Conservation (phyloP, 2,888 invertebrate species). For the Acrobasis consociella region DNA sequence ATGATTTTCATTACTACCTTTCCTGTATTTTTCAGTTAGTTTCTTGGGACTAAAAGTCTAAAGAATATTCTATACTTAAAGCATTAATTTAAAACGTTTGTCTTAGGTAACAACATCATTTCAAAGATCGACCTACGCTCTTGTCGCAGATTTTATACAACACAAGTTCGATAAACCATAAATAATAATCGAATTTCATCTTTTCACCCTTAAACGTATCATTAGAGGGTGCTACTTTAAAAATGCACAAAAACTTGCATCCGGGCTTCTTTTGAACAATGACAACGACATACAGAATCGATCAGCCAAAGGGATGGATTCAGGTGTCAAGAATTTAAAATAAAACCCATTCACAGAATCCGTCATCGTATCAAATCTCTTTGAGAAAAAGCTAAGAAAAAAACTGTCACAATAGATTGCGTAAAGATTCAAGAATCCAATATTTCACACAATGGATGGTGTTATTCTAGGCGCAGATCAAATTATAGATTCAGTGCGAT, state of each 20-base stretch:
- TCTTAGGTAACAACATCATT: too few species aligned
- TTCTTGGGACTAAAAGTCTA: too few species aligned
- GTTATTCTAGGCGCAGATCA: slow-evolving; percentile 70
- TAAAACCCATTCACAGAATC: slow-evolving; percentile 65
- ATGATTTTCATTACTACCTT: too few species aligned
- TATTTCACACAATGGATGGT: slow-evolving; percentile 60
- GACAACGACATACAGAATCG: slow-evolving; percentile 58
- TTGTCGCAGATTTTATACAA: background rate
- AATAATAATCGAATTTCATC: slow-evolving; percentile 18
- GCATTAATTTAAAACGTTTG: too few species aligned
- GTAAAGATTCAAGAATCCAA: slow-evolving; percentile 73
- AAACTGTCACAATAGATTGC: slow-evolving; percentile 61
- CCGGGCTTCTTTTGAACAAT: slow-evolving; percentile 48
- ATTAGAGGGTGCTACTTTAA: slow-evolving; percentile 24
- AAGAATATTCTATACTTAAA: too few species aligned
- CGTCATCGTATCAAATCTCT: slow-evolving; percentile 75
- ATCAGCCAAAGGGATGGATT: slow-evolving; percentile 69
- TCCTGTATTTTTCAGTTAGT: too few species aligned
- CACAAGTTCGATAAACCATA: background rate
- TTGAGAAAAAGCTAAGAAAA: slow-evolving; percentile 47
- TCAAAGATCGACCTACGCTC: too few species aligned
- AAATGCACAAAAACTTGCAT: slow-evolving; percentile 46
- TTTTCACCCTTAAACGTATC: slow-evolving; percentile 13
- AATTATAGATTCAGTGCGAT: slow-evolving; percentile 48
- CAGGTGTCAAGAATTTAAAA: slow-evolving; percentile 74